Evolutionary conservation across 30 jellyfish, hydroid and myxozoan species (phyloP).

Genomic region (Catostylus mosaicus): DNA sequence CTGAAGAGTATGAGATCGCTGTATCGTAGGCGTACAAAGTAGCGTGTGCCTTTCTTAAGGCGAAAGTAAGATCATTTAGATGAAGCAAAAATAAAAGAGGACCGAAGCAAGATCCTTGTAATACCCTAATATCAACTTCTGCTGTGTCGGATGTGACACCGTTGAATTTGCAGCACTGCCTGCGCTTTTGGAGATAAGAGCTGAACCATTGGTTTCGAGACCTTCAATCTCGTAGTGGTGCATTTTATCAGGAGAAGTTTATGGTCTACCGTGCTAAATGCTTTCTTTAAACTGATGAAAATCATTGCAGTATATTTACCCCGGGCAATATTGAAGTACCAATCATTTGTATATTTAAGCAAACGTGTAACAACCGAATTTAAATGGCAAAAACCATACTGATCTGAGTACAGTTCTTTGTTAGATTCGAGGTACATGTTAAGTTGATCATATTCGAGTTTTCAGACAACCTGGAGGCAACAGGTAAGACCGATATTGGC

Average conservation of each 20-base stretch:
- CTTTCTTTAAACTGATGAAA: background rate
- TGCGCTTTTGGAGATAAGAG: background rate
- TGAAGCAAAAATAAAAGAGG: background rate
- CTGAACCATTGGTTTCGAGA: background rate
- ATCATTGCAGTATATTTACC: background rate
- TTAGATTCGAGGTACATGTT: background rate
- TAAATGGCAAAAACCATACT: background rate
- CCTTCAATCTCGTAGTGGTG: background rate
- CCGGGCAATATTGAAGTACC: background rate
- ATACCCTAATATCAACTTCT: background rate
- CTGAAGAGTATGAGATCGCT: background rate
- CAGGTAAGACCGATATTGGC: background rate
- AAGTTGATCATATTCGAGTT: background rate
- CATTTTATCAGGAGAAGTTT: background rate
- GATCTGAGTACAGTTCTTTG: background rate
- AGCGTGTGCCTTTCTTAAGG: background rate
- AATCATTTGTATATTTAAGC: background rate
- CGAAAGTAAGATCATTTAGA: background rate
- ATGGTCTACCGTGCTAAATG: background rate
- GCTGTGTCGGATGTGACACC: background rate
- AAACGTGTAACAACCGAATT: background rate
- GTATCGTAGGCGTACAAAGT: background rate
- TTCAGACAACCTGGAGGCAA: background rate
- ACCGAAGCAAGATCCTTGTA: conserved; percentile 1
- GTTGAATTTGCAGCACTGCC: conserved; percentile 8